Conservation (phyloP, 2,888 invertebrate species). For the Limnephilus lunatus region DNA sequence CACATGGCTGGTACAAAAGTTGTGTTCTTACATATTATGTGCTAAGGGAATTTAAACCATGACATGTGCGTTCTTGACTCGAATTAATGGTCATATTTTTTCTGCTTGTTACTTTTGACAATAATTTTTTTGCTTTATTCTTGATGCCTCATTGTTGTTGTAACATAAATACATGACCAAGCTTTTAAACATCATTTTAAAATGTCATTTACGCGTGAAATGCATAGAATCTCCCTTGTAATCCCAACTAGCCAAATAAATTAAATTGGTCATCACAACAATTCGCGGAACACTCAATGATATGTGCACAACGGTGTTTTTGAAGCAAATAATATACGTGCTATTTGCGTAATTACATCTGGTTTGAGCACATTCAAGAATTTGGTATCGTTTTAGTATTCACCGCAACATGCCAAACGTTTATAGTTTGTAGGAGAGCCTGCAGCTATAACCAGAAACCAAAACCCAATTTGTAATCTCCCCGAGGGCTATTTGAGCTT, state of each 20-base stretch:
- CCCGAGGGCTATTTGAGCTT: neutral
- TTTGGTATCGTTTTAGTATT: neutral
- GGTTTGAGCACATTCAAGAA: neutral
- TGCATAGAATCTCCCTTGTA: neutral
- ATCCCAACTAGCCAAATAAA: neutral
- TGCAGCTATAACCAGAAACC: neutral
- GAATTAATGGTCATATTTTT: neutral
- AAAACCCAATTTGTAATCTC: neutral
- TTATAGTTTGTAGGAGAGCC: neutral
- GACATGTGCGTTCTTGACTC: neutral
- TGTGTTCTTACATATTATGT: neutral
- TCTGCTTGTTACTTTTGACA: neutral
- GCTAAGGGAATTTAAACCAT: neutral
- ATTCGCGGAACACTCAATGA: neutral
- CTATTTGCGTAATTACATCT: neutral
- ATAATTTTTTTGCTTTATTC: neutral
- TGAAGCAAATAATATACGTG: neutral
- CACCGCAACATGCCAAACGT: neutral
- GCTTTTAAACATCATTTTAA: neutral
- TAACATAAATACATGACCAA: neutral
- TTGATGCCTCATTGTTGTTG: neutral
- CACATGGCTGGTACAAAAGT: constrained; percentile 9
- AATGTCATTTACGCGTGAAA: neutral
- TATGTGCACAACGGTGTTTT: neutral
- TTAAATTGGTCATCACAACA: neutral